These are phyloP conservation scores for Pseudomugil tenellus DNA, from an alignment of 2,797 vertebrate genomes.

Conservation along the genomic window DNA sequence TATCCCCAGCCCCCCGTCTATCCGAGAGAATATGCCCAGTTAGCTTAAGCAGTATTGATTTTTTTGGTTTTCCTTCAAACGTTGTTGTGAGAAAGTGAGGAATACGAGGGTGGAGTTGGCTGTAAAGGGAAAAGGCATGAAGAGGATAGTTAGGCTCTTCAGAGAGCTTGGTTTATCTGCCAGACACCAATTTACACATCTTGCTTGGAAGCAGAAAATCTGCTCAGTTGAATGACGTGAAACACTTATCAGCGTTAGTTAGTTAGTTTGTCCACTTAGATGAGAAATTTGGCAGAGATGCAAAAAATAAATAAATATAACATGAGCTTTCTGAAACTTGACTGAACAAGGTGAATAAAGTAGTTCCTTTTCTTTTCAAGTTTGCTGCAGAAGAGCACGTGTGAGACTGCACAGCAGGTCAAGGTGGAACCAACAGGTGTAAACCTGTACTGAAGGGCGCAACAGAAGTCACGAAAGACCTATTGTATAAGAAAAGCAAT, in stretches of 20 bases:
- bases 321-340: not conserved
- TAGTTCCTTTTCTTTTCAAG: not conserved
- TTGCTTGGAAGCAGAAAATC: constrained; percentile 48
- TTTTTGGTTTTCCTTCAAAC: constrained; percentile 17
- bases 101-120: constrained; percentile 16
- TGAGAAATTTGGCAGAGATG: constrained; percentile 5
- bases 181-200: constrained; percentile 47
- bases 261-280: constrained; percentile 13
- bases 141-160: constrained; percentile 26
- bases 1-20: constrained; percentile 46
- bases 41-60: constrained; percentile 71
- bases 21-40: constrained; percentile 62
- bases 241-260: constrained; percentile 50
- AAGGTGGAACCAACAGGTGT: constrained; percentile 48
- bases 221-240: constrained; percentile 48
- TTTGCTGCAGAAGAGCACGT: constrained; percentile 13
- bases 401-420: constrained; percentile 37
- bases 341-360: not conserved
- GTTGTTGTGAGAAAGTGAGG: constrained; percentile 37
- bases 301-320: no score
- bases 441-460: constrained; percentile 27
- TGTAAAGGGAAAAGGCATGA: constrained; percentile 11
- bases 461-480: not conserved
- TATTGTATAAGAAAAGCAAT: not conserved
- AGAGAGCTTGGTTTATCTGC: constrained; percentile 55